Evolutionary conservation across 2,888 invertebrate species (phyloP), one percentile per base, ranked within the genome.

Genomic region (Tipula lateralis): DNA sequence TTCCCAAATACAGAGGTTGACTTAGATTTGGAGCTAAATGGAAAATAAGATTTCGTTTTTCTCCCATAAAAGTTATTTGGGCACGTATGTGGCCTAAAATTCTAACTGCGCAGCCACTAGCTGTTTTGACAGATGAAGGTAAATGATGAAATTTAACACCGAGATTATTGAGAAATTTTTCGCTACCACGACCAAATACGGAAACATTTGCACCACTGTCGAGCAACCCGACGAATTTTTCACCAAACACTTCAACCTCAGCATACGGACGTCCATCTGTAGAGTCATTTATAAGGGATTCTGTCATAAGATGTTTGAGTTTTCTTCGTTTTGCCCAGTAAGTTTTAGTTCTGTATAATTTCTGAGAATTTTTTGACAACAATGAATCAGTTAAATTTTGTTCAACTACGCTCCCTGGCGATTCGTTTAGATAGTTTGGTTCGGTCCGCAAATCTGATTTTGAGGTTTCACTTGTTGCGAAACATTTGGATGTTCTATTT

Each of bases 191-290:
- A 24, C 81, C 81, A 9, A 81, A 29, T 9, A 81, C 12, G 0
- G 81, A 81, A 2, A 86, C 84, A 7, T 85, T 44, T 9, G 86
- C 86, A 1, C 86, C 85, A 1, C 86, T 85, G 29, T 86, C 85
- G 2, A 85, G 44, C 1, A 85, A 82, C 1, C 84, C 85, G 0
- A 39, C 3, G n/a, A 13, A 4, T 1, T n/a, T 24, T 83, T 30
- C 82, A 30, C 19, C 84, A 0, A 83, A 50, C 12, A 84, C 12
- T 6, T 2, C 0, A 2, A 85, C 82, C n/a, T 85, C 39, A 4
- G 84, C 84, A 9, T 84, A 84, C 7, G 85, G 85, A 2, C 86
- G 83, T 12, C 85, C 50, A 84, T 86, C 86, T 9, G 29, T 81
- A 81, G 81, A 29, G 29, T 81, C 29, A 24, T 24, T 81, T 3